Base-by-base conservation (phyloP, 2,113 vertebrate genomes). In the Pyrgilauda ruficollis region DNA sequence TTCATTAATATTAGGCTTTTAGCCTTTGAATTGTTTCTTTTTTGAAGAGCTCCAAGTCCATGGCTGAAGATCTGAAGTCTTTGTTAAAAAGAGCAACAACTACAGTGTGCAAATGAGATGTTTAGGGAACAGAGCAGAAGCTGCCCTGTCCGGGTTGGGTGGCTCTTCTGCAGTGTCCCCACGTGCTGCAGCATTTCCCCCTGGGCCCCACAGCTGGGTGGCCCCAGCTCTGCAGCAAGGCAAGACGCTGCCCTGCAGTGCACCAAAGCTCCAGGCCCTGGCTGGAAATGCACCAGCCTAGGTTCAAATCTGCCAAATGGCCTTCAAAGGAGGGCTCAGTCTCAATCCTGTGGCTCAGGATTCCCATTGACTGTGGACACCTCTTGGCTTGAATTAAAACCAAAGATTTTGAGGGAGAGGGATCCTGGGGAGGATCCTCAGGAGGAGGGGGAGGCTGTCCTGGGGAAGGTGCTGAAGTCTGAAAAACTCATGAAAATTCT, bases 1-100 rank as follows among this genome's bases (percentile, higher is more conserved):
- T 96, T 95, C 86, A 87, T 96, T 92, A 94, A 86, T 80, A 78
- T 59, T 64, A 59, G 72, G 78, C 59, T 87, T 97, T 96, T 81
- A 94, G 96, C 78, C 66, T 94, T 89, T 91, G 90, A 47, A 20
- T 62, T 72, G 91, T 84, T 85, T 84, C 93, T 41, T 75, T 81
- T 81, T 56, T 87, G 69, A 97, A 94, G 67, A 69, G 56, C 49
- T 96, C 68, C 62, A 75, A 79, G 61, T 77, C 62, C 74, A 30
- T 41, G 66, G 84, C 33, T 67, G 39, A 79, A 78, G 73, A 68
- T 84, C 59, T 85, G 49, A 88, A 87, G 72, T 93, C 76, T 83
- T 96, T 53, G 62, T 96, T 92, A 94, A 89, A 89, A 95, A 66
- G 68, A 78, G 75, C 62, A 87, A 79, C 73, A 78, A 93, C 85